Percentiles rank a stretch among this genome's conserved stretches.
Evolutionary conservation across 2,888 invertebrate species (phyloP).

Genomic region (Epinotia demarniana): DNA sequence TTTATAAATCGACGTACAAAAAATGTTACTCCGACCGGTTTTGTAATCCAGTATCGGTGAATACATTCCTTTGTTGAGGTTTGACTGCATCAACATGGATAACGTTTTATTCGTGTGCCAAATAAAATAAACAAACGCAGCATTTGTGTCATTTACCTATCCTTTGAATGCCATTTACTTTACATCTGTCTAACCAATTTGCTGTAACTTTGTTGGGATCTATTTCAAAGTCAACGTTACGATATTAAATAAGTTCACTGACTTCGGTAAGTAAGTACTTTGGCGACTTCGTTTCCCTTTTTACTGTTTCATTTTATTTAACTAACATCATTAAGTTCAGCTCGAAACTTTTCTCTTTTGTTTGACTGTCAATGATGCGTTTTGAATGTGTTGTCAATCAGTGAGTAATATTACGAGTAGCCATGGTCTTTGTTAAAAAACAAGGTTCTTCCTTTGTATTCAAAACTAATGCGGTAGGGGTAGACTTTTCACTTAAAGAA

Average conservation of each 20-base stretch:
- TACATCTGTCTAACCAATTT: not conserved
- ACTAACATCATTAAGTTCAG: not conserved
- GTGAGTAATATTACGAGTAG: not conserved
- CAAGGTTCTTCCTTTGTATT: conserved; percentile 30
- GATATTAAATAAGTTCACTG: not conserved
- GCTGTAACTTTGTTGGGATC: conserved; percentile 1
- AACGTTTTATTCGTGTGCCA: conserved; percentile 29
- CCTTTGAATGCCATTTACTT: conserved; percentile 14
- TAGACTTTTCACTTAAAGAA: conserved; percentile 9
- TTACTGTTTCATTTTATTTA: not conserved
- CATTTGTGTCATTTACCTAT: conserved; percentile 31
- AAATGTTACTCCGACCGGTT: conserved; percentile 25
- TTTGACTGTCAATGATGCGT: not conserved
- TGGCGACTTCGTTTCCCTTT: not conserved
- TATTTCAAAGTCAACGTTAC: conserved; percentile 3
- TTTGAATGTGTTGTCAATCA: not conserved
- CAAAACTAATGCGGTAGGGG: conserved; percentile 21
- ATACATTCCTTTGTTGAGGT: conserved; percentile 30
- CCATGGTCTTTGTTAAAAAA: conserved; percentile 18
- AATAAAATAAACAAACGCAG: conserved; percentile 25
- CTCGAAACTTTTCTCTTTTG: not conserved
- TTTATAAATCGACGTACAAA: conserved; percentile 27
- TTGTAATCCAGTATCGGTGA: conserved; percentile 25
- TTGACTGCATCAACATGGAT: conserved; percentile 32
- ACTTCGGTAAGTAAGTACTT: not conserved